phyloP scores from a whole-genome alignment of 1,140 invertebrate genomes.

The Macrobrachium rosenbergii region DNA sequence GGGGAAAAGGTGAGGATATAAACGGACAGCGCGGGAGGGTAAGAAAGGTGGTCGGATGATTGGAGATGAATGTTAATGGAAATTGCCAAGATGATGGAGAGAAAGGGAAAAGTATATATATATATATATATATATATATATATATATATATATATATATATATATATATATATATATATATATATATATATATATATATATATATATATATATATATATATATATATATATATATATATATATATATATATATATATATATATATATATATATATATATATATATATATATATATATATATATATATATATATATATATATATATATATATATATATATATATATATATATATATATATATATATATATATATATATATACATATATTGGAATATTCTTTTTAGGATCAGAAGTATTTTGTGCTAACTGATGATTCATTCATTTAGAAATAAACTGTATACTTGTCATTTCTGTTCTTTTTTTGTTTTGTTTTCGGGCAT shows the following conservation, averaged over 20 bases:
- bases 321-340: slow-evolving; percentile 10
- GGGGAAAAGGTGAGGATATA: no score
- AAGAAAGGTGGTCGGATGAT: no score
- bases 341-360: slow-evolving; percentile 22
- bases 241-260: slow-evolving; percentile 27
- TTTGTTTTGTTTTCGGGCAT: no score
- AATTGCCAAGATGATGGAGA: no score
- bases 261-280: slow-evolving; percentile 27
- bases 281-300: background rate
- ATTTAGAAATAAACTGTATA: no score
- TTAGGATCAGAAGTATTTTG: background rate
- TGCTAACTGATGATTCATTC: no score
- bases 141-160: no score
- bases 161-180: slow-evolving; percentile 18
- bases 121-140: slow-evolving; percentile 15
- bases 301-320: background rate
- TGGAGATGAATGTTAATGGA: no score
- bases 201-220: slow-evolving; percentile 27
- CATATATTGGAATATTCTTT: background rate
- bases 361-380: slow-evolving; percentile 11
- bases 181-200: slow-evolving; percentile 27
- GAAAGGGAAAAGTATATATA: background rate
- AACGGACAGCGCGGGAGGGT: no score
- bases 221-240: slow-evolving; percentile 27
- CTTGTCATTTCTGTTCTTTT: no score